Conservation (phyloP, 2,797 vertebrate genomes). For the Chiroxiphia lanceolata region DNA sequence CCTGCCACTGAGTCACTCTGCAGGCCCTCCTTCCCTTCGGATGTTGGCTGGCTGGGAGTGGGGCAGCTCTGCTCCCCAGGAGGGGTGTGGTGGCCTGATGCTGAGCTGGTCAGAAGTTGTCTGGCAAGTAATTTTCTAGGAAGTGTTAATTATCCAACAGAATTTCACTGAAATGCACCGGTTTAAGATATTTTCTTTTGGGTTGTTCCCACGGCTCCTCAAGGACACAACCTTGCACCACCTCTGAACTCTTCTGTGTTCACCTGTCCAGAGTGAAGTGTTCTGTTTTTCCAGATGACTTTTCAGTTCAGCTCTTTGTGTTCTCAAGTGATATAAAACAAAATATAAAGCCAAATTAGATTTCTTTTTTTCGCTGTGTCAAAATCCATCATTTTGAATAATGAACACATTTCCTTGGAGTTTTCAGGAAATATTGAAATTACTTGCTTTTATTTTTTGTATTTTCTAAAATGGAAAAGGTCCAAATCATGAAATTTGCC, state of each 20-base stretch:
- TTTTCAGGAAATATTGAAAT: neutral
- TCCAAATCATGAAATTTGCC: neutral
- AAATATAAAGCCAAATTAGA: neutral
- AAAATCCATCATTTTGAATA: neutral
- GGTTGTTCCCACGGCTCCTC: neutral
- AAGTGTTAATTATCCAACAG: neutral
- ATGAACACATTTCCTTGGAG: neutral
- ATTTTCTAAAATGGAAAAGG: neutral
- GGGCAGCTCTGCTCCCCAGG: neutral
- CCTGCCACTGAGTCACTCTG: neutral
- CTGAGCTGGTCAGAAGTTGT: neutral
- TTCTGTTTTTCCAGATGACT: neutral
- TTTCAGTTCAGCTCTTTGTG: neutral
- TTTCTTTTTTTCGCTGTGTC: neutral
- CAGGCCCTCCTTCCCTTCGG: neutral
- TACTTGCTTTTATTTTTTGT: neutral
- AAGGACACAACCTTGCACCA: neutral
- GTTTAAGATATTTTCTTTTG: neutral
- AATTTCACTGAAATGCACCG: neutral
- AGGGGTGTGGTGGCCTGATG: neutral
- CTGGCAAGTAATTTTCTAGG: neutral
- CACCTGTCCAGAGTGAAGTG: neutral
- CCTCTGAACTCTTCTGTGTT: neutral
- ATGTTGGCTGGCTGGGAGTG: neutral
- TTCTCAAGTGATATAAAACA: neutral